Base-by-base conservation (phyloP, 1,140 invertebrate genomes). In the Scaptomyza hsui region DNA sequence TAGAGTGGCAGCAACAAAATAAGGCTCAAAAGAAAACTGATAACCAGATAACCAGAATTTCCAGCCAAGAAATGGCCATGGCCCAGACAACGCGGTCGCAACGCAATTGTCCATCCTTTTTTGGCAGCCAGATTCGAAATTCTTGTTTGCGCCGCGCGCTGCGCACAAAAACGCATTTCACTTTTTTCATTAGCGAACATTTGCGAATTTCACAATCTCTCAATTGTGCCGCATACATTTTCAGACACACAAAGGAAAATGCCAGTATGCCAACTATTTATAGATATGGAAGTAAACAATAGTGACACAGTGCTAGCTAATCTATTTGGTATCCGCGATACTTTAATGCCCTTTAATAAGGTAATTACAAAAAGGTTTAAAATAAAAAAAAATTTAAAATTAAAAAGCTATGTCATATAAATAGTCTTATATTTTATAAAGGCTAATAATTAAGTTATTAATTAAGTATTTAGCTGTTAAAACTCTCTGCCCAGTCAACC, bases 11-110 rank as follows among this genome's bases (percentile, higher is more conserved):
- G 24, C 63, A 52, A 59, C 41, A 48, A 62, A 63, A 42, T 32
- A 42, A 61, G 60, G 68, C 49, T 53, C 35, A 9, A 69, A 57
- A 45, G 56, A 37, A 71, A 67, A 68, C 69, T 48, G 44, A 51
- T 53, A 55, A 35, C 21, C 19, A 52, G 65, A 76, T 80, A 85
- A 86, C 80, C 80, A 85, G 80, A 85, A 85, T 85, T 80, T 86
- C 76, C 81, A 86, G 81, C 64, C 73, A 61, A 32, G 42, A 32
- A 32, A 24, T 5, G 24, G 24, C 24, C 26, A 29, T n/a, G 12
- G 32, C 32, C 32, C 60, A 39, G 32, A 52, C 19, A 24, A 21
- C 44, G 16, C 44, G 9, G 19, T 19, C 9, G 44, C 16, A 47
- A 12, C 19, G 44, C 16, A 47, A 10, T 16, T 24, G n/a, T 13